These are phyloP conservation scores for Hydractinia echinata DNA, from an alignment of 30 jellyfish, hydroid and myxozoan genomes.

Conservation along the genomic window DNA sequence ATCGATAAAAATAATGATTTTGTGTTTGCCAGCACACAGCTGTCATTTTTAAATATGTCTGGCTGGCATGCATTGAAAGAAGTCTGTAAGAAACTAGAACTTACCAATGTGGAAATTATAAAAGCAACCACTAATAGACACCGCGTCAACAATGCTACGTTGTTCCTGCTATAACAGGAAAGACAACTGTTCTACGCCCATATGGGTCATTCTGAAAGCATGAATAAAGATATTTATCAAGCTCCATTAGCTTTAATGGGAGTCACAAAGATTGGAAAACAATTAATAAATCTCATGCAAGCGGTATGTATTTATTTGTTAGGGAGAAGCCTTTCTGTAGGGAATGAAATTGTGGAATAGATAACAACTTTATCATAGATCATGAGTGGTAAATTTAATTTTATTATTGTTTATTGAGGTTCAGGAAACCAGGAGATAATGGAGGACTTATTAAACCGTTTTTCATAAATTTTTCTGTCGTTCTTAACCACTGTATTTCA, in stretches of 20 bases:
- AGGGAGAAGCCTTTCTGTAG: too few species aligned
- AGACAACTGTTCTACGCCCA: constrained; percentile 11
- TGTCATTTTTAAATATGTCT: background rate
- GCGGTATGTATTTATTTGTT: too few species aligned
- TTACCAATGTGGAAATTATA: background rate
- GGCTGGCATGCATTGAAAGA: constrained; percentile 19
- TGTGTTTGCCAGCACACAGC: constrained; percentile 12
- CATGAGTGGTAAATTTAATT: too few species aligned
- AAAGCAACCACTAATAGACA: constrained; percentile 12
- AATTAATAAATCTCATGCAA: too few species aligned
- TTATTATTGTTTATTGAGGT: too few species aligned
- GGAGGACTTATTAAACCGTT: too few species aligned
- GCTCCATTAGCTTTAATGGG: constrained; percentile 14
- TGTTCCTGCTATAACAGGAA: background rate
- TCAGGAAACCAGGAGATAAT: too few species aligned
- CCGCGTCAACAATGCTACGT: background rate
- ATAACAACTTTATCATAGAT: too few species aligned
- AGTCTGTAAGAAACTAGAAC: background rate
- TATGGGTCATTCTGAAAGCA: background rate
- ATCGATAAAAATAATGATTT: background rate
- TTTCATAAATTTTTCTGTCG: too few species aligned
- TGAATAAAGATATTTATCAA: constrained; percentile 3
- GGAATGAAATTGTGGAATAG: too few species aligned
- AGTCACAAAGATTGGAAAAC: background rate
- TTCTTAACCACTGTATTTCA: too few species aligned